Conservation (phyloP, 2,797 vertebrate species). For the Tadarida brasiliensis region DNA sequence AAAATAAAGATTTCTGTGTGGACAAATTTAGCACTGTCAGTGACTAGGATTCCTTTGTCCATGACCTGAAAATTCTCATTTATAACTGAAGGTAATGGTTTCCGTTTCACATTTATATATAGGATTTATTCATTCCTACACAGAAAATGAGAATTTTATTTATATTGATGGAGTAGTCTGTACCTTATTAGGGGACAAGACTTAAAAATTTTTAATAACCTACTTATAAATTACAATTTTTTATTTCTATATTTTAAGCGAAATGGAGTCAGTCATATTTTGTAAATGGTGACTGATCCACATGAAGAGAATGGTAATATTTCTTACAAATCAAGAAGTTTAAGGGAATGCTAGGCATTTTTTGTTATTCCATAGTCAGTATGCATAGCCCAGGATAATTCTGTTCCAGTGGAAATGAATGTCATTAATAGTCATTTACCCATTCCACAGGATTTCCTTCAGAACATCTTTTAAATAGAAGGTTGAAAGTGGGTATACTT, state of each 20-base stretch:
- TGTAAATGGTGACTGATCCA: slow-evolving; percentile 2
- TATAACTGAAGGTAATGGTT: slow-evolving; percentile 46
- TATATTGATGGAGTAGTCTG: slow-evolving; percentile 39
- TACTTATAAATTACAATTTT: background rate
- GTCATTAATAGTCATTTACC: slow-evolving; percentile 12
- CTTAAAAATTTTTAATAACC: background rate
- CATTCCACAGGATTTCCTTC: background rate
- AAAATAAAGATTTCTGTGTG: background rate
- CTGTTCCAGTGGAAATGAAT: slow-evolving; percentile 51
- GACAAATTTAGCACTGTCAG: background rate
- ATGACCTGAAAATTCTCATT: slow-evolving; percentile 44
- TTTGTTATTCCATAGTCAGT: background rate
- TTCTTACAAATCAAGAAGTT: slow-evolving; percentile 36
- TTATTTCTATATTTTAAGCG: slow-evolving; percentile 2
- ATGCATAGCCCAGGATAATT: slow-evolving; percentile 42
- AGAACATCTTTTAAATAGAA: slow-evolving; percentile 50
- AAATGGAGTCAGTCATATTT: background rate
- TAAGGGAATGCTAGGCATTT: slow-evolving; percentile 14
- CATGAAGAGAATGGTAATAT: background rate
- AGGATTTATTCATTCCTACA: slow-evolving; percentile 37
- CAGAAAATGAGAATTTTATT: background rate
- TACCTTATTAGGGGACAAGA: background rate
- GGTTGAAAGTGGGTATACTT: slow-evolving; percentile 29
- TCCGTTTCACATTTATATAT: slow-evolving; percentile 17
- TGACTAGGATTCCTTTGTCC: slow-evolving; percentile 51